Evolutionary conservation across 2,113 vertebrate species (phyloP).

Genomic region (Trogon melanurus): DNA sequence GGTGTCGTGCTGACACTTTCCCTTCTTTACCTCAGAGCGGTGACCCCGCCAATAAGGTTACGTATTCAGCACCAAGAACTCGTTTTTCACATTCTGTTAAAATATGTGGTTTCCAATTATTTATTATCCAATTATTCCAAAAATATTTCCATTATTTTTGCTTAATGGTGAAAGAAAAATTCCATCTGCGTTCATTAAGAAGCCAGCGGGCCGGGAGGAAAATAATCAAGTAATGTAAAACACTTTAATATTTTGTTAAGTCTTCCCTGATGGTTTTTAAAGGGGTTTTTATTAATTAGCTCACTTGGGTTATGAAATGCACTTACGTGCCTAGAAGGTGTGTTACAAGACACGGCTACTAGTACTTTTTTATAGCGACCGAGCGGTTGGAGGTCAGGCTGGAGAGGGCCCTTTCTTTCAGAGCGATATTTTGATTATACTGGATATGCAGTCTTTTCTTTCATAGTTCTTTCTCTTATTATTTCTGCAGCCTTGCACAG

Average conservation of each 20-base stretch:
- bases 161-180: neutral
- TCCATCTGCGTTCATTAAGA: fast-evolving
- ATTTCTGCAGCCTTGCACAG: neutral
- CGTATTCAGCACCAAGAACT: neutral
- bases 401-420: neutral
- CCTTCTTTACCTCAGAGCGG: fast-evolving
- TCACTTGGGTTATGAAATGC: neutral
- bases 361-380: no score
- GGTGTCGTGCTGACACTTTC: neutral
- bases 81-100: neutral
- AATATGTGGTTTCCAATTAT: neutral
- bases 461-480: neutral
- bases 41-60: neutral
- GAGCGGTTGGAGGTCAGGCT: neutral
- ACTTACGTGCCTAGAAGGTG: neutral
- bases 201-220: neutral
- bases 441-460: neutral
- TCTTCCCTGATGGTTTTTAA: fast-evolving
- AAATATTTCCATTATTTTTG: neutral
- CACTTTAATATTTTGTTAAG: neutral
- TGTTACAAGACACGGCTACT: neutral
- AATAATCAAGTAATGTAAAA: neutral
- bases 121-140: no score
- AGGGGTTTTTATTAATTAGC: neutral
- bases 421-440: neutral